These are phyloP conservation scores for Hypsibius dujardini DNA, from an alignment of 1,140 invertebrate genomes.

Conservation along the genomic window DNA sequence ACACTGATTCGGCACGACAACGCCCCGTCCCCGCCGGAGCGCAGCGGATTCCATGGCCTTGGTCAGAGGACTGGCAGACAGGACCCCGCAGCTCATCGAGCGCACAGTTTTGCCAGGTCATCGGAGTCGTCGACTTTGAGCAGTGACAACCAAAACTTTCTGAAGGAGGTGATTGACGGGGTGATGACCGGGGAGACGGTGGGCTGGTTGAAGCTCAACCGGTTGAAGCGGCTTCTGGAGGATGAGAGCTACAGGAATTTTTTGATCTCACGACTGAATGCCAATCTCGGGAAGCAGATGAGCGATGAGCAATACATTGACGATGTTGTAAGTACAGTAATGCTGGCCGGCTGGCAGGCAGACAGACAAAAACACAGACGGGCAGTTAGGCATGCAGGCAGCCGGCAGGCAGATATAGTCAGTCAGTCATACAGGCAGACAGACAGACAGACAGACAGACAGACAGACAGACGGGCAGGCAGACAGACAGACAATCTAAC, in stretches of 20 bases:
- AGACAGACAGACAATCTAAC: too few relatives aligned
- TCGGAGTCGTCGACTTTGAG: conserved; percentile 19
- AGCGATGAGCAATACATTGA: conserved; percentile 88
- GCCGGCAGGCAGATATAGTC: too few relatives aligned
- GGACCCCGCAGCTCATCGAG: too few relatives aligned
- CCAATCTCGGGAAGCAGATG: conserved; percentile 76
- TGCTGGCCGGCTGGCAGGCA: too few relatives aligned
- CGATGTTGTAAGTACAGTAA: conserved; percentile 63
- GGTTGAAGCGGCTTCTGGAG: conserved; percentile 90
- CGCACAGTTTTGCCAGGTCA: too few relatives aligned
- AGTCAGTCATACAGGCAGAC: too few relatives aligned
- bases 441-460: too few relatives aligned
- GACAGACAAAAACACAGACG: too few relatives aligned
- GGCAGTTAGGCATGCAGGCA: too few relatives aligned
- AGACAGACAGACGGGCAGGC: too few relatives aligned
- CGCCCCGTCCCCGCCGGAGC: conserved; percentile 23
- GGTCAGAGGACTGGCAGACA: background rate
- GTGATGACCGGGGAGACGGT: conserved; percentile 87
- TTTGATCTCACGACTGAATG: conserved; percentile 81
- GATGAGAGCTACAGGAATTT: conserved; percentile 95
- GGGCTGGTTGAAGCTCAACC: conserved; percentile 82
- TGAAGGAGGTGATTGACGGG: conserved; percentile 61
- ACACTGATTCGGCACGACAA: conserved; percentile 64
- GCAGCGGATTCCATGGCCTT: background rate
- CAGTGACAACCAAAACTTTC: conserved; percentile 43